Percentiles rank a stretch among this genome's conserved stretches.
These are phyloP conservation scores for Dromiciops gliroides DNA, from an alignment of 2,113 vertebrate species.

Conservation along the genomic window DNA sequence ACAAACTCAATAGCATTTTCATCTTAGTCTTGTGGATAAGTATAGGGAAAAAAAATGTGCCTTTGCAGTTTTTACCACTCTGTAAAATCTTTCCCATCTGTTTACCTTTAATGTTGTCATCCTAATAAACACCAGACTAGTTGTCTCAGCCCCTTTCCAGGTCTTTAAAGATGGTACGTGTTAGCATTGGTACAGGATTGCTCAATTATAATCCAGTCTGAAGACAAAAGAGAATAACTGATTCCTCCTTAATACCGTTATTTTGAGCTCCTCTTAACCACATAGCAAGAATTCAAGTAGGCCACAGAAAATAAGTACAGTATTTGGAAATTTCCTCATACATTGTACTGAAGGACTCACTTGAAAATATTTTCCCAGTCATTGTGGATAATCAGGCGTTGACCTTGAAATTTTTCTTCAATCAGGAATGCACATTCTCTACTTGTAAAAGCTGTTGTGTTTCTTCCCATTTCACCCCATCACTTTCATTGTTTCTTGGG, in stretches of 20 bases:
- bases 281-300: neutral
- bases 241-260: neutral
- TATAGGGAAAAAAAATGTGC: neutral
- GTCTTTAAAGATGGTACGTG: neutral
- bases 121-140: neutral
- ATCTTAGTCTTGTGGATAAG: neutral
- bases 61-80: neutral
- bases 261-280: neutral
- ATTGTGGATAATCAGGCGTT: neutral
- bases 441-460: neutral
- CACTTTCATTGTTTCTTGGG: constrained; percentile 19
- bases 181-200: neutral
- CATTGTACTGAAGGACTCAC: neutral
- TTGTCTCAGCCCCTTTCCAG: neutral
- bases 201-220: neutral
- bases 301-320: neutral
- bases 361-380: neutral
- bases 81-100: neutral
- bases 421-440: constrained; percentile 4
- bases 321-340: neutral
- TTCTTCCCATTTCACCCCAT: neutral
- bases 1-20: neutral
- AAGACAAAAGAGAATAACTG: neutral
- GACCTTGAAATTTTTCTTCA: neutral
- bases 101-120: neutral